Percentiles rank a stretch among this genome's conserved stretches.
phyloP scores from a whole-genome alignment of 1,140 invertebrate species.

The Lysiphlebus fabarum region DNA sequence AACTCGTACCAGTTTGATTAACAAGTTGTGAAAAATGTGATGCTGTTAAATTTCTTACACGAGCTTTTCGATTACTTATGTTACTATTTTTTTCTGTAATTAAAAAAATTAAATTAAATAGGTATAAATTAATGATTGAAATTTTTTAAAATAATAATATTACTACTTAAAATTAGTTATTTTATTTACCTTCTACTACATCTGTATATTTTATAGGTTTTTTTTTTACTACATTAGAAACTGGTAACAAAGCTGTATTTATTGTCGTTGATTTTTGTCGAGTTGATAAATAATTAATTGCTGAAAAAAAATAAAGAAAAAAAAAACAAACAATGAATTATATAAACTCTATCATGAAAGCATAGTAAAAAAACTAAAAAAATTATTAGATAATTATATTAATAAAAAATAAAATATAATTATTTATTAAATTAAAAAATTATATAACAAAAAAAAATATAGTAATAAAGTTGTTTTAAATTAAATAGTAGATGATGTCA shows the following conservation, averaged over 20 bases:
- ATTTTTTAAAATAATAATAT: background rate
- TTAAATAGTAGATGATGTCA: background rate
- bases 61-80: conserved; percentile 62
- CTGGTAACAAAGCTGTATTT: conserved; percentile 20
- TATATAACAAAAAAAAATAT: conserved; percentile 1
- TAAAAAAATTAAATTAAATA: conserved; percentile 42
- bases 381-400: background rate
- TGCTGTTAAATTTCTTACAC: conserved; percentile 63
- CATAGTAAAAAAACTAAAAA: no score
- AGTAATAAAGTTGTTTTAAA: background rate
- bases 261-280: conserved; percentile 29
- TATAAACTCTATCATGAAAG: background rate
- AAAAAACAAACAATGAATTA: conserved; percentile 17
- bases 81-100: conserved; percentile 56
- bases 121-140: conserved; percentile 19
- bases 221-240: conserved; percentile 41
- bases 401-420: background rate
- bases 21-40: conserved; percentile 63
- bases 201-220: conserved; percentile 53
- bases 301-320: conserved; percentile 22
- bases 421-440: background rate
- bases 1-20: conserved; percentile 55
- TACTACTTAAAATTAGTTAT: no score
- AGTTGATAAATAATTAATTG: conserved; percentile 22
- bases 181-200: conserved; percentile 53